A percentile compares a stretch with the other conserved stretches of the same genome.
Conservation (phyloP, 1,140 invertebrate genomes). For the Ostrea denselamellosa region DNA sequence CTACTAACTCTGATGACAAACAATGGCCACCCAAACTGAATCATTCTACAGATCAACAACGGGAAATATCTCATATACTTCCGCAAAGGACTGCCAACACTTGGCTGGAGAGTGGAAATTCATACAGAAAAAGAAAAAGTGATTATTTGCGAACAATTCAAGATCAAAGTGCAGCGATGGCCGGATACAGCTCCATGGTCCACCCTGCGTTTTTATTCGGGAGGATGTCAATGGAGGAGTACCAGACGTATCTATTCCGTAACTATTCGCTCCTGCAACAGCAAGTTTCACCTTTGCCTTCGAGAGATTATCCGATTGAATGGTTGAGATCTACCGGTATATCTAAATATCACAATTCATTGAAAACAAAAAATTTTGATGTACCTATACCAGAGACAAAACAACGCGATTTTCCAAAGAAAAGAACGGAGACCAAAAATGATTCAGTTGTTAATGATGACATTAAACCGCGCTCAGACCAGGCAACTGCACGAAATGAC, state of each 20-base stretch:
- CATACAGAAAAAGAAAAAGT: slow-evolving; percentile 44
- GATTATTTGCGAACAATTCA: slow-evolving; percentile 47
- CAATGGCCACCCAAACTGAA: background rate
- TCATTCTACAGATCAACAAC: background rate
- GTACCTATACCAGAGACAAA: background rate
- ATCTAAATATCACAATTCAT: slow-evolving; percentile 10
- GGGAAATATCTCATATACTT: background rate
- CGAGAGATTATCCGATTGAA: background rate
- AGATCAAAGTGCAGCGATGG: slow-evolving; percentile 46
- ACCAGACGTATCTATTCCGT: slow-evolving; percentile 64
- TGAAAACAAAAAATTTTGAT: slow-evolving; percentile 31
- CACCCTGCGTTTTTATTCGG: slow-evolving; percentile 70
- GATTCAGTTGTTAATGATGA: slow-evolving; percentile 22
- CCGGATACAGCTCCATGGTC: slow-evolving; percentile 54
- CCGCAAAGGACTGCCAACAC: background rate
- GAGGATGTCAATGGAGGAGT: slow-evolving; percentile 62
- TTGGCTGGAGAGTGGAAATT: background rate
- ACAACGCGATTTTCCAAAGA: slow-evolving; percentile 6
- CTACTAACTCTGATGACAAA: background rate
- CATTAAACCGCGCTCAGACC: slow-evolving; percentile 33
- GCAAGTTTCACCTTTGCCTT: slow-evolving; percentile 42
- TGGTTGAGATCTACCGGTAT: slow-evolving; percentile 10
- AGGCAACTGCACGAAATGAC: background rate
- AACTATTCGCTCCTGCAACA: slow-evolving; percentile 63
- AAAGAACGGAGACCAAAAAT: slow-evolving; percentile 18